A percentile compares a stretch with the other conserved stretches of the same genome.
Evolutionary conservation across 2,888 invertebrate species (phyloP).

Genomic region (Catocala sponsa): DNA sequence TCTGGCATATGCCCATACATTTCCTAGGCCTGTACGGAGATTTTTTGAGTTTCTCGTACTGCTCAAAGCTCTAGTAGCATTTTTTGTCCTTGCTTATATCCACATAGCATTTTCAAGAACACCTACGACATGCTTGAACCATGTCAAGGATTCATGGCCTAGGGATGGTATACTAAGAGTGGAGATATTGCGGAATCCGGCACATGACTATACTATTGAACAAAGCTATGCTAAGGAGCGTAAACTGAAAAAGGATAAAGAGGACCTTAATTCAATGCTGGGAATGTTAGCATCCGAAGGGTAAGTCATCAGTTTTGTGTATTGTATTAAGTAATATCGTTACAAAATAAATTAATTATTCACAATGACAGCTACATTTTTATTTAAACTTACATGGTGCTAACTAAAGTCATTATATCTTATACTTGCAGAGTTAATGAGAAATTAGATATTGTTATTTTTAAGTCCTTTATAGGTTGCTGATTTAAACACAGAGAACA

Average conservation of each 20-base stretch:
- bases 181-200: slow-evolving; percentile 93
- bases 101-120: slow-evolving; percentile 97
- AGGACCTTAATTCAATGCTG: slow-evolving; percentile 88
- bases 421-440: too few relatives aligned
- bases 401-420: too few relatives aligned
- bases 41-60: slow-evolving; percentile 95
- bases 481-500: too few relatives aligned
- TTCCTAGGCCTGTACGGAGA: slow-evolving; percentile 94
- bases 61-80: slow-evolving; percentile 92
- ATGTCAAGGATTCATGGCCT: slow-evolving; percentile 97
- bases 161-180: slow-evolving; percentile 97
- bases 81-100: slow-evolving; percentile 97
- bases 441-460: too few relatives aligned
- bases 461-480: too few relatives aligned
- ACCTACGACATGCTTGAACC: slow-evolving; percentile 97
- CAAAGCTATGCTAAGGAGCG: slow-evolving; percentile 95
- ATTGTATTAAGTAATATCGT: too few relatives aligned
- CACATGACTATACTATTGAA: slow-evolving; percentile 92
- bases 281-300: slow-evolving; percentile 90
- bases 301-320: slow-evolving; percentile 69
- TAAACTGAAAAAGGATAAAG: slow-evolving; percentile 90
- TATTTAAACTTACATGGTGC: background rate
- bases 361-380: background rate
- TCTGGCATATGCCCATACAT: slow-evolving; percentile 96
- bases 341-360: background rate